Evolutionary conservation across 2,888 invertebrate species (phyloP).

Genomic region (Pristionchus exspectatus): DNA sequence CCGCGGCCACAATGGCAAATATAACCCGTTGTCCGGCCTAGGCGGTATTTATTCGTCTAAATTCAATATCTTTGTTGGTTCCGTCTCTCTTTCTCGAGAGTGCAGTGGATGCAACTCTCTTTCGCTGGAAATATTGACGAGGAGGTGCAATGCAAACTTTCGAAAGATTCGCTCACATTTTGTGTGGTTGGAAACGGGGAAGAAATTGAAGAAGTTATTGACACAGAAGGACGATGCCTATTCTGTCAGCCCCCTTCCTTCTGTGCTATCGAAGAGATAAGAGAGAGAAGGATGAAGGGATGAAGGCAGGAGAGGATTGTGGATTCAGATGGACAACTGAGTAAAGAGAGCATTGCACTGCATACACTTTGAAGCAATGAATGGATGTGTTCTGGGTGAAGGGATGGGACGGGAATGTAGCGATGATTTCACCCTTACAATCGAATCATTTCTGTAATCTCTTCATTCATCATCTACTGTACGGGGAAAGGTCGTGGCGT

Average conservation of each 20-base stretch:
- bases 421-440: not conserved
- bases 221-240: constrained; percentile 10
- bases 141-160: not conserved
- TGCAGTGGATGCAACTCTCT: not conserved
- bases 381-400: not conserved
- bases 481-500: not conserved
- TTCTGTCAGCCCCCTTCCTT: not conserved
- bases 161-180: constrained; percentile 11
- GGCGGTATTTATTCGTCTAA: not conserved
- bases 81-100: not conserved
- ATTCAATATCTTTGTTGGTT: not conserved
- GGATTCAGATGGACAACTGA: not conserved
- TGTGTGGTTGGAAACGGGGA: not conserved
- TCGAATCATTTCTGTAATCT: not conserved
- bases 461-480: not conserved
- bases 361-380: constrained; percentile 6
- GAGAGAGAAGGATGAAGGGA: not conserved
- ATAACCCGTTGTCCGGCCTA: not conserved
- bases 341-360: not conserved
- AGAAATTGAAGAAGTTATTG: constrained; percentile 34
- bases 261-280: not conserved
- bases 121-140: not conserved
- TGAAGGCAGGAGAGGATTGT: not conserved
- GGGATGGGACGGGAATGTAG: not conserved
- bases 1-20: not conserved